Percentiles rank a stretch among this genome's conserved stretches.
Evolutionary conservation across 2,113 vertebrate genomes (phyloP).

Genomic region (Parus major): DNA sequence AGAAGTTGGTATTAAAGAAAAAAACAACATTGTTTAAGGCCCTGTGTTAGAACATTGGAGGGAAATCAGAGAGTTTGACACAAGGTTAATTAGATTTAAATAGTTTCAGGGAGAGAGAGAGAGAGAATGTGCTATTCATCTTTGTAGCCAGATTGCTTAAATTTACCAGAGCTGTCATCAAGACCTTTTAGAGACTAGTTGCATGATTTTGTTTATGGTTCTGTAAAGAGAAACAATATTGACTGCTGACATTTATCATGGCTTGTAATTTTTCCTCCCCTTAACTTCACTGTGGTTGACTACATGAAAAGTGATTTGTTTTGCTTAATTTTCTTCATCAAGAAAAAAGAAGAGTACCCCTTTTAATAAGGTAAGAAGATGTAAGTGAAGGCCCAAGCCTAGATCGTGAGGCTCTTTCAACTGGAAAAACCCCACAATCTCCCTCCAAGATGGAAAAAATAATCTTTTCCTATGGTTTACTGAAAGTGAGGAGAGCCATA

Average conservation of each 20-base stretch:
- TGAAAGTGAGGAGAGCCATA: neutral
- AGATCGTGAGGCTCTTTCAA: neutral
- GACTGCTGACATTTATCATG: slow-evolving; percentile 59
- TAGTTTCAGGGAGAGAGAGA: slow-evolving; percentile 25
- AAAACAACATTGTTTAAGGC: neutral
- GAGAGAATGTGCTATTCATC: slow-evolving; percentile 35
- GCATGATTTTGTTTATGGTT: slow-evolving; percentile 72
- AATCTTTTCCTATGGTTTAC: slow-evolving; percentile 2
- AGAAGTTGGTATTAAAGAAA: neutral
- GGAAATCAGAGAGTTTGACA: slow-evolving; percentile 43
- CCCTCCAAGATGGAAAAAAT: neutral
- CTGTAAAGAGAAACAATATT: slow-evolving; percentile 57
- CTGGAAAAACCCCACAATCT: neutral
- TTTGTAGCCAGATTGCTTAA: slow-evolving; percentile 43
- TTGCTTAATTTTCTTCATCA: slow-evolving; percentile 23
- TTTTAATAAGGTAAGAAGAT: slow-evolving; percentile 1
- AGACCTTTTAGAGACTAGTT: slow-evolving; percentile 49
- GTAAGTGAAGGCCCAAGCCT: neutral
- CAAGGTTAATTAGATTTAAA: slow-evolving; percentile 58
- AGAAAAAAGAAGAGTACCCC: neutral
- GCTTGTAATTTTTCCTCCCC: slow-evolving; percentile 40
- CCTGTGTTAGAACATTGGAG: slow-evolving; percentile 2
- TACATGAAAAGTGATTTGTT: slow-evolving; percentile 43
- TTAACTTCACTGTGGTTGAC: slow-evolving; percentile 32
- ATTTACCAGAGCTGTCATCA: slow-evolving; percentile 60